Conservation (phyloP, 2,113 vertebrate species). For the Sorex fumeus region DNA sequence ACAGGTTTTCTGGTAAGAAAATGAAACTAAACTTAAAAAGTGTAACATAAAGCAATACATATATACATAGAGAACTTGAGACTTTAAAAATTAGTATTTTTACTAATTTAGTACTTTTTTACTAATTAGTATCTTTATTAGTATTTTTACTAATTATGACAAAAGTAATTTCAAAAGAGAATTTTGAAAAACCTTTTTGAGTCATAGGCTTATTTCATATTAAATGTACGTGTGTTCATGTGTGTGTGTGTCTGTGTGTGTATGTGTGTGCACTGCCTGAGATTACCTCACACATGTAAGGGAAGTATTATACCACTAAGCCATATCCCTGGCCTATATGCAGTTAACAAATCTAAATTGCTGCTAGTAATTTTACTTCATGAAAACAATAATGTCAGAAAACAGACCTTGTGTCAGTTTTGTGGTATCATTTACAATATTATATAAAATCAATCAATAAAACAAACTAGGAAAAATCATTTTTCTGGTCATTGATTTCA, state of each 20-base stretch:
- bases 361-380: background rate
- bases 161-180: background rate
- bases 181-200: conserved; percentile 38
- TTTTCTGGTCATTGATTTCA: conserved; percentile 37
- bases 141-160: too few species aligned
- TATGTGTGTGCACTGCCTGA: too few species aligned
- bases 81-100: conserved; percentile 6
- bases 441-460: conserved; percentile 47
- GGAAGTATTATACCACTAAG: too few species aligned
- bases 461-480: conserved; percentile 9
- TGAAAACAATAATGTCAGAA: conserved; percentile 50
- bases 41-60: background rate
- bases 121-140: too few species aligned
- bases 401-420: background rate
- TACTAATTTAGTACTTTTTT: too few species aligned
- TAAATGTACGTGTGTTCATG: too few species aligned
- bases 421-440: background rate
- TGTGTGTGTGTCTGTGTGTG: too few species aligned
- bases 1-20: background rate
- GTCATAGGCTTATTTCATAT: background rate
- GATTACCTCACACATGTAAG: too few species aligned
- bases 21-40: background rate
- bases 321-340: background rate
- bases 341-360: background rate
- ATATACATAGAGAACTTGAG: background rate